A percentile compares a stretch with the other conserved stretches of the same genome.
These are phyloP conservation scores for Metallyticus violacea DNA, from an alignment of 2,888 invertebrate species.

Conservation along the genomic window DNA sequence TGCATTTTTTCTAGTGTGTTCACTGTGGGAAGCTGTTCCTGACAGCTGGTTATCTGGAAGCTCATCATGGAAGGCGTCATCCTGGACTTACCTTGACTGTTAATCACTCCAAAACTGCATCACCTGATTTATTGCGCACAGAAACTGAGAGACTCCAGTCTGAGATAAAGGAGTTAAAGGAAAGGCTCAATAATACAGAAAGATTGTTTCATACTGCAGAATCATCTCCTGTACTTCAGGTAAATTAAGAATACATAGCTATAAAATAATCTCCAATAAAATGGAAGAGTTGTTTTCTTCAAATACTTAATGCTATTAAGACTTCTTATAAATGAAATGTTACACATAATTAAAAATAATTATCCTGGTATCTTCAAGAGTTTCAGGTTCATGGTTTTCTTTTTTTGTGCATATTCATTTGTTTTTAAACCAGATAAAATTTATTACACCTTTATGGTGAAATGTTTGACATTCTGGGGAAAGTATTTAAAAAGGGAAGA, in stretches of 20 bases:
- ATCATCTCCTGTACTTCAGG: not conserved
- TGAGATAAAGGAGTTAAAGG: slow-evolving; percentile 5
- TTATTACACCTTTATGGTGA: too few species aligned
- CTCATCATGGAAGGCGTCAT: slow-evolving; percentile 63
- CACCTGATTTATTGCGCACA: slow-evolving; percentile 39
- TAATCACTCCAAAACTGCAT: slow-evolving; percentile 27
- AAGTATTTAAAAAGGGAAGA: too few species aligned
- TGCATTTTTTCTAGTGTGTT: slow-evolving; percentile 49
- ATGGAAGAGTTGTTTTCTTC: too few species aligned
- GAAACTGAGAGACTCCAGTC: not conserved
- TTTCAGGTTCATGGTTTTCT: too few species aligned
- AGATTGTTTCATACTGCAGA: not conserved
- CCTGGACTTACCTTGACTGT: slow-evolving; percentile 38
- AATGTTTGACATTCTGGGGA: too few species aligned
- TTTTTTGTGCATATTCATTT: too few species aligned
- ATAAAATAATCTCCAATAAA: too few species aligned
- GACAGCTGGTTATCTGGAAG: slow-evolving; percentile 60
- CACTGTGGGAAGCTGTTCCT: slow-evolving; percentile 67
- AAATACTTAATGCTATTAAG: too few species aligned
- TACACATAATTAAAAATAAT: too few species aligned
- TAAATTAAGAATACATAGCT: not conserved
- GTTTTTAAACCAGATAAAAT: too few species aligned
- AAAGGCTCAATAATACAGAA: not conserved
- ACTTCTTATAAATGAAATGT: too few species aligned
- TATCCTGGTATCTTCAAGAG: too few species aligned